phyloP scores from a whole-genome alignment of 2,113 vertebrate genomes.

The Columba janthina region DNA sequence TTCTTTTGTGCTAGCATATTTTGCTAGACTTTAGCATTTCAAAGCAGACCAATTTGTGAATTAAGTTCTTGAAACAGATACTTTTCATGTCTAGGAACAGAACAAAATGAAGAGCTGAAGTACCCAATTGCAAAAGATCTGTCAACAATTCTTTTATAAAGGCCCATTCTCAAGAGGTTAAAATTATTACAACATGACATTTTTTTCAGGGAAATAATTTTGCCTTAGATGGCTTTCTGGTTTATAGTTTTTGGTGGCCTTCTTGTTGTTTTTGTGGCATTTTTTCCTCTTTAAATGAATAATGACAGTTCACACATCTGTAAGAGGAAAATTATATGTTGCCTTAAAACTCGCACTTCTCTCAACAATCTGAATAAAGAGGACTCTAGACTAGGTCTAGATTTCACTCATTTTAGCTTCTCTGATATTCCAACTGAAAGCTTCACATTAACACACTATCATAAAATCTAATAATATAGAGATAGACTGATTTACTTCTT shows the following conservation, averaged over 20 bases:
- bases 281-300: background rate
- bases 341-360: background rate
- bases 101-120: conserved; percentile 1
- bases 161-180: conserved; percentile 26
- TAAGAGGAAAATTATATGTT: conserved; percentile 16
- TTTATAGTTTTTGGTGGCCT: background rate
- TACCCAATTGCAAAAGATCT: conserved; percentile 9
- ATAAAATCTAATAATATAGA: conserved; percentile 2
- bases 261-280: background rate
- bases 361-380: background rate
- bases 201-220: conserved; percentile 43
- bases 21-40: conserved; percentile 24
- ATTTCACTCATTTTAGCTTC: background rate
- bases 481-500: background rate
- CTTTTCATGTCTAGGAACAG: conserved; percentile 46
- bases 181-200: conserved; percentile 39
- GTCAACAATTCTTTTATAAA: conserved; percentile 58
- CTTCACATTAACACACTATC: background rate
- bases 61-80: conserved; percentile 63
- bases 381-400: background rate
- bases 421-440: conserved; percentile 8
- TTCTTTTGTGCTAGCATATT: conserved; percentile 30
- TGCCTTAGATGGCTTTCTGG: background rate
- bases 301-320: background rate
- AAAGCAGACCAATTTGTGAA: conserved; percentile 43